Base-by-base conservation (phyloP, 1,140 invertebrate species). In the Zaprionus taronus region DNA sequence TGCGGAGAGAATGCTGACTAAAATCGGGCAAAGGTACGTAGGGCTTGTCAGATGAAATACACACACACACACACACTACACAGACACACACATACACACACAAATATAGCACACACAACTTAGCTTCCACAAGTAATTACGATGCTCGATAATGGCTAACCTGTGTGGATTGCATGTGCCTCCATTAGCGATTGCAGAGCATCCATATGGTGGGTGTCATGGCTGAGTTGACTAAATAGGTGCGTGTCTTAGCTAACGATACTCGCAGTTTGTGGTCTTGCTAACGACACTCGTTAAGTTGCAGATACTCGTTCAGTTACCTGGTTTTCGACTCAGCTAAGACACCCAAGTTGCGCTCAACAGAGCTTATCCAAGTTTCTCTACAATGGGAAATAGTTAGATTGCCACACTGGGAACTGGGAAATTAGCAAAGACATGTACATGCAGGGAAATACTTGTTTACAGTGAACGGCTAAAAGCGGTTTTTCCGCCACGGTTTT, bases 21-120 rank as follows among this genome's bases (percentile, higher is more conserved):
- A 56, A 56, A 51, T 24, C 47, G 47, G 20, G 47, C 47, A 51
- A 14, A 51, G n/a, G 41, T 17, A 44, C 41, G 41, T 9, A 44
- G 41, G 41, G 41, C 41, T 47, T 17, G n/a, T 7, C 17, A 47
- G 17, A 12, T 51, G 11, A 12, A 51, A 20, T 11, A 22, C 47
- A 15, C 12, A 51, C 20, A 22, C 47, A 15, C 12, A 51, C 47
- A 24, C 1, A 31, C 28, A 28, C 28, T 24, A 12, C 47, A 22
- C 20, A 20, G 20, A 20, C 47, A 6, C 22, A 24, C 47, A 24
- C 47, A 2, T 12, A 24, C 47, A 24, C 7, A 31, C 28, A 31
- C 28, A 9, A 4, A 49, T 51, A 22, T 0, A 22, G 4, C 12
- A 14, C 12, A 22, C 12, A 24, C 17, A 5, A 22, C 20, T 49